phyloP scores from a whole-genome alignment of 2,888 invertebrate genomes.

The Bellardia bayeri region DNA sequence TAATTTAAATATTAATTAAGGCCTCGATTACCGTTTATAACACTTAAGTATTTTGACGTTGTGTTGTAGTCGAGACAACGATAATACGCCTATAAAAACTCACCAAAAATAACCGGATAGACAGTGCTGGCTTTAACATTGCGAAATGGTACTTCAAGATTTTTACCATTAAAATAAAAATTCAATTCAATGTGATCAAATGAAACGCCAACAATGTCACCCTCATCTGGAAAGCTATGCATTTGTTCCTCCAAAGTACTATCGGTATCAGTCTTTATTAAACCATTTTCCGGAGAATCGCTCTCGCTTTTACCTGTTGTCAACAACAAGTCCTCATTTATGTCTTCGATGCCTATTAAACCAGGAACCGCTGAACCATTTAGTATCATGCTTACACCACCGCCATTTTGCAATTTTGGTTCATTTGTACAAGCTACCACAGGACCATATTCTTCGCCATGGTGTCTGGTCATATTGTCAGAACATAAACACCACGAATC shows the following conservation, averaged over 20 bases:
- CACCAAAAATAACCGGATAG: slow-evolving; percentile 97
- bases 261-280: slow-evolving; percentile 17
- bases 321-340: slow-evolving; percentile 82
- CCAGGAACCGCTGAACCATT: slow-evolving; percentile 79
- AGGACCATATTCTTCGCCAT: slow-evolving; percentile 89
- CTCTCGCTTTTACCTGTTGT: slow-evolving; percentile 80
- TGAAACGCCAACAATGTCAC: slow-evolving; percentile 93
- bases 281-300: slow-evolving; percentile 61
- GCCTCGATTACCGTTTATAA: no score
- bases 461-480: slow-evolving; percentile 94
- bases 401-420: slow-evolving; percentile 73
- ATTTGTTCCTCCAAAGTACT: slow-evolving; percentile 72
- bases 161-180: slow-evolving; percentile 96
- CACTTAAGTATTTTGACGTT: no score
- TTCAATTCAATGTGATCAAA: slow-evolving; percentile 98
- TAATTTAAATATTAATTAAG: no score
- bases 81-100: slow-evolving; percentile 77
- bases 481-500: slow-evolving; percentile 97
- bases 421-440: slow-evolving; percentile 76
- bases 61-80: no score
- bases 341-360: slow-evolving; percentile 82
- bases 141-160: slow-evolving; percentile 92
- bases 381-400: slow-evolving; percentile 75
- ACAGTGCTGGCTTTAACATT: slow-evolving; percentile 94
- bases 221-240: slow-evolving; percentile 90